Evolutionary conservation across 2,797 vertebrate genomes (phyloP).

Genomic region (Podargus strigoides): DNA sequence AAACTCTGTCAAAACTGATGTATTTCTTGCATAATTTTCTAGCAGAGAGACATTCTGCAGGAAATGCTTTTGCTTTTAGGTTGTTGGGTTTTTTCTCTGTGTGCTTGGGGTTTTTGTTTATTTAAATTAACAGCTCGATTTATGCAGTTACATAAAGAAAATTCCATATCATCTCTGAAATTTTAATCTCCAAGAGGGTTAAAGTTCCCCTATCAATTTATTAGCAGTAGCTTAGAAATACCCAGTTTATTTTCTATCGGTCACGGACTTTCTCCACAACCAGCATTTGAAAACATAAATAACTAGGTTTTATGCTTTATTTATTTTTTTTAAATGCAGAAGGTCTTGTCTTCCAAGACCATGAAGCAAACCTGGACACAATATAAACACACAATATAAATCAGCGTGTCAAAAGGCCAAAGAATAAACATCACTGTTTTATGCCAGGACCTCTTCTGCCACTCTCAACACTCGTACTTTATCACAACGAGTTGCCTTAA

Average conservation of each 20-base stretch:
- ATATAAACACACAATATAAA: not conserved
- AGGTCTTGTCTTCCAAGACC: not conserved
- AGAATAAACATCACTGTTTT: not conserved
- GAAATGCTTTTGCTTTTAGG: not conserved
- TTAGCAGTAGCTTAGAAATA: not conserved
- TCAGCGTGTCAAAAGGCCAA: fast-evolving
- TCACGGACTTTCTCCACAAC: not conserved
- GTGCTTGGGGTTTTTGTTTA: not conserved
- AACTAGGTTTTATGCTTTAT: not conserved
- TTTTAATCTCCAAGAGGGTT: not conserved
- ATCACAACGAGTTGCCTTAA: not conserved
- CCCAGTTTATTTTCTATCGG: not conserved
- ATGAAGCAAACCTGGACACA: not conserved
- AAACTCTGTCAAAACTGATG: fast-evolving
- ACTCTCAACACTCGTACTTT: not conserved
- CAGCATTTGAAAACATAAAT: not conserved
- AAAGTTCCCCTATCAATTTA: not conserved
- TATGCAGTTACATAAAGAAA: not conserved
- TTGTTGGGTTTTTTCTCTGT: not conserved
- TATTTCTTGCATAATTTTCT: not conserved
- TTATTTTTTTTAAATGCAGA: not conserved
- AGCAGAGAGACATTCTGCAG: not conserved
- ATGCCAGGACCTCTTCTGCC: not conserved
- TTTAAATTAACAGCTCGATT: not conserved
- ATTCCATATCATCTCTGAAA: not conserved